Evolutionary conservation across 2,113 vertebrate genomes (phyloP).

Genomic region (Aptenodytes forsteri): DNA sequence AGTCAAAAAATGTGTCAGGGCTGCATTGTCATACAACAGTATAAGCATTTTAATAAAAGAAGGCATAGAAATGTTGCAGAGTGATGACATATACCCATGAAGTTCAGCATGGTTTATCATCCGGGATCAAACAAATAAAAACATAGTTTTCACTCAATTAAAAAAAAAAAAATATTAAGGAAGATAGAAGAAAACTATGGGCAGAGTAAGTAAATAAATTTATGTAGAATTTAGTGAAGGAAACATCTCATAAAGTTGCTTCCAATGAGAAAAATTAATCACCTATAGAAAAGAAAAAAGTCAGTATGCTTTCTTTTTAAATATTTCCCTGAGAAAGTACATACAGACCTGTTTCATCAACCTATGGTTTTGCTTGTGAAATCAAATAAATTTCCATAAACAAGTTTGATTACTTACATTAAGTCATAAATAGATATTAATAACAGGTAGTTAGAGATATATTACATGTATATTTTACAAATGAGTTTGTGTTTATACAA

Average conservation of each 20-base stretch:
- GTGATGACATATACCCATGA: neutral
- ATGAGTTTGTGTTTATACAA: neutral
- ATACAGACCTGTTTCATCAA: neutral
- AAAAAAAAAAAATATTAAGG: neutral
- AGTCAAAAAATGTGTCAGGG: neutral
- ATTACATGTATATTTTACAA: neutral
- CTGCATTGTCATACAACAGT: neutral
- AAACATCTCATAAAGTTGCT: neutral
- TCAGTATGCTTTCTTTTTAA: neutral
- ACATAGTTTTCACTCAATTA: neutral
- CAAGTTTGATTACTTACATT: neutral
- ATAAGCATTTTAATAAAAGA: neutral
- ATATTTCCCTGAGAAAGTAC: neutral
- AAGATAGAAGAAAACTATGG: neutral
- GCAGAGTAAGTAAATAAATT: neutral
- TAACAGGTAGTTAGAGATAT: neutral
- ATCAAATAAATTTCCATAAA: neutral
- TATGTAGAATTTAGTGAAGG: neutral
- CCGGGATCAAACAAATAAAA: neutral
- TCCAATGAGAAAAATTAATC: neutral
- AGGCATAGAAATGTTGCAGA: neutral
- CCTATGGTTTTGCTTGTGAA: neutral
- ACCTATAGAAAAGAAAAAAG: neutral
- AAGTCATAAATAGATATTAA: neutral
- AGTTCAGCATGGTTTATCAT: neutral